phyloP scores from a whole-genome alignment of 2,888 invertebrate species.

The Toxonevra muliebris region DNA sequence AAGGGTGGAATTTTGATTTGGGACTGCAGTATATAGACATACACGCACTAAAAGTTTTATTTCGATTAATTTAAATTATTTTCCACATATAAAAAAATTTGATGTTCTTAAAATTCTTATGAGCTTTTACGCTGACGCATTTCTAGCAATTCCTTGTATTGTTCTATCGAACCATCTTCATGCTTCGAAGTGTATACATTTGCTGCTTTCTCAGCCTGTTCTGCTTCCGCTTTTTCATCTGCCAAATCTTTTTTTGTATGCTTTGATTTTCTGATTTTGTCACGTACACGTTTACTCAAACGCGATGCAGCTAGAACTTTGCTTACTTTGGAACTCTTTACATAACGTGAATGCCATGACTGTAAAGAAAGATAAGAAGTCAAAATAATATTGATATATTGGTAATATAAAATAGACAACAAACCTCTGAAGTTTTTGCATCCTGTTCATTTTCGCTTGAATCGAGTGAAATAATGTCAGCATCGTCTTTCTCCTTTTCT shows the following conservation, averaged over 20 bases:
- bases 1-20: neutral
- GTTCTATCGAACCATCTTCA: constrained; percentile 69
- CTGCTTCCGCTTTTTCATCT: constrained; percentile 35
- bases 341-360: constrained; percentile 72
- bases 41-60: too few species aligned
- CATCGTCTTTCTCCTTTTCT: constrained; percentile 42
- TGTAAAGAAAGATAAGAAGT: constrained; percentile 34
- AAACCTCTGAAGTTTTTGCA: constrained; percentile 48
- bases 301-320: constrained; percentile 69
- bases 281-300: constrained; percentile 70
- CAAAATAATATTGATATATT: neutral
- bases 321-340: constrained; percentile 71
- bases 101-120: constrained; percentile 36
- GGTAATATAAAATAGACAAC: neutral
- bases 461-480: constrained; percentile 54
- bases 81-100: neutral
- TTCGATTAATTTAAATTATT: too few species aligned
- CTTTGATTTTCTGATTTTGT: constrained; percentile 68
- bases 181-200: constrained; percentile 51
- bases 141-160: constrained; percentile 66
- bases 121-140: constrained; percentile 53
- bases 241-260: constrained; percentile 48
- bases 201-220: constrained; percentile 38
- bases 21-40: neutral
- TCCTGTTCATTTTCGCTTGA: constrained; percentile 56